phyloP scores from a whole-genome alignment of 1,140 invertebrate genomes.

The Aphelenchoides avenae region DNA sequence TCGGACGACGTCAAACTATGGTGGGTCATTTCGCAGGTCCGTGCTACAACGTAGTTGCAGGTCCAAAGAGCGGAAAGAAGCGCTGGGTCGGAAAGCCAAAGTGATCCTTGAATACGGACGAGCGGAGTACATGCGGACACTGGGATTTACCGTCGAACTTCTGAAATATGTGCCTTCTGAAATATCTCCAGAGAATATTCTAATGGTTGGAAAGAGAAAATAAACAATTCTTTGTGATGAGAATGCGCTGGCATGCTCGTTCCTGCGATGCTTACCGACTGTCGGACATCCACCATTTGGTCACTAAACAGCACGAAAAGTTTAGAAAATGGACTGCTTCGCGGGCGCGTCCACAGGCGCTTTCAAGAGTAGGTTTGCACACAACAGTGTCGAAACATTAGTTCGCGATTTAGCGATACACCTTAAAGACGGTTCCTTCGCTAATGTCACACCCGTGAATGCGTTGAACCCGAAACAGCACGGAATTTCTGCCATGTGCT shows the following conservation, averaged over 20 bases:
- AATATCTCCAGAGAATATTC: slow-evolving; percentile 37
- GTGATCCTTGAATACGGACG: slow-evolving; percentile 30
- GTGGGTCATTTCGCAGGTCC: background rate
- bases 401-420: slow-evolving; percentile 2
- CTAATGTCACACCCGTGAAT: slow-evolving; percentile 11
- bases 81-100: slow-evolving; percentile 35
- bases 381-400: background rate
- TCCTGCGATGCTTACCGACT: too few species aligned
- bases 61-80: slow-evolving; percentile 19
- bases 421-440: slow-evolving; percentile 8
- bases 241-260: too few species aligned
- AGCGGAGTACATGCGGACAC: slow-evolving; percentile 16
- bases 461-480: slow-evolving; percentile 18
- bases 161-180: slow-evolving; percentile 24
- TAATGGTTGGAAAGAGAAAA: slow-evolving; percentile 33
- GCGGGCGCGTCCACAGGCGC: slow-evolving; percentile 26
- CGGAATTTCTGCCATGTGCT: slow-evolving; percentile 23
- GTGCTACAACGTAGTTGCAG: background rate
- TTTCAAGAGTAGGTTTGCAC: slow-evolving; percentile 19
- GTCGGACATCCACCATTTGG: too few species aligned
- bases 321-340: too few species aligned
- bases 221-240: too few species aligned
- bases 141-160: slow-evolving; percentile 28
- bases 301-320: too few species aligned
- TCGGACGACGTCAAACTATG: background rate